Percentiles rank a stretch among this genome's conserved stretches.
Evolutionary conservation across 2,888 invertebrate genomes (phyloP).

Genomic region (Calameuta idolon): DNA sequence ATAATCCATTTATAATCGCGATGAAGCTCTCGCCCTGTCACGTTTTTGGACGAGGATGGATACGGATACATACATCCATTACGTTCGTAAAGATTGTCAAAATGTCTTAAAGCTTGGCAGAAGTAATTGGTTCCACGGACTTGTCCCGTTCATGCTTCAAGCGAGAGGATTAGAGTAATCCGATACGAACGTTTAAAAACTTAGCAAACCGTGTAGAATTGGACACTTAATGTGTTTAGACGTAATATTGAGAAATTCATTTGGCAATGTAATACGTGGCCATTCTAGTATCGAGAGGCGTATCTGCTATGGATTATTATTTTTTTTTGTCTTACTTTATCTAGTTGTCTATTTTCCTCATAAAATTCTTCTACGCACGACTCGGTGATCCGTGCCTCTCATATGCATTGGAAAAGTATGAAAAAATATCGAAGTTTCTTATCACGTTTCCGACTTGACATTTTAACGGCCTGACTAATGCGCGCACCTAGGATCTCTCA

Average conservation of each 20-base stretch:
- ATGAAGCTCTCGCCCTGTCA: background rate
- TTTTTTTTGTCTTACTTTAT: background rate
- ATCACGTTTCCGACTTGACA: background rate
- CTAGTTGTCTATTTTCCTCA: background rate
- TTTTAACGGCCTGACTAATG: background rate
- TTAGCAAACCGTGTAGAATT: constrained; percentile 2
- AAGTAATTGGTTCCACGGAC: background rate
- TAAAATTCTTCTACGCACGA: background rate
- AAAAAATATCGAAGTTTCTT: background rate
- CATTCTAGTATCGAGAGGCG: background rate
- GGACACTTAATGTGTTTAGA: background rate
- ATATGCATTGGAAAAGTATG: background rate
- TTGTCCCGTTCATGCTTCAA: background rate
- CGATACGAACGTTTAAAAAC: background rate
- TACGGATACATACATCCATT: background rate
- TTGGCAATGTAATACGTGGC: background rate
- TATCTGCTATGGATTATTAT: background rate
- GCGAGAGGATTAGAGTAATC: background rate
- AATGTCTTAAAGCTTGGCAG: constrained; percentile 14
- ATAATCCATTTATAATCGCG: too few species aligned
- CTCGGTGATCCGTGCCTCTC: background rate
- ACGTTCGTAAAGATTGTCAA: constrained; percentile 13
- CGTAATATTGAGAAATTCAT: background rate
- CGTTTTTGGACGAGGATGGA: background rate
- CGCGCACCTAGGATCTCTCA: background rate